Evolutionary conservation across 2,888 invertebrate genomes (phyloP).

Genomic region (Lasioglossum figueresi): DNA sequence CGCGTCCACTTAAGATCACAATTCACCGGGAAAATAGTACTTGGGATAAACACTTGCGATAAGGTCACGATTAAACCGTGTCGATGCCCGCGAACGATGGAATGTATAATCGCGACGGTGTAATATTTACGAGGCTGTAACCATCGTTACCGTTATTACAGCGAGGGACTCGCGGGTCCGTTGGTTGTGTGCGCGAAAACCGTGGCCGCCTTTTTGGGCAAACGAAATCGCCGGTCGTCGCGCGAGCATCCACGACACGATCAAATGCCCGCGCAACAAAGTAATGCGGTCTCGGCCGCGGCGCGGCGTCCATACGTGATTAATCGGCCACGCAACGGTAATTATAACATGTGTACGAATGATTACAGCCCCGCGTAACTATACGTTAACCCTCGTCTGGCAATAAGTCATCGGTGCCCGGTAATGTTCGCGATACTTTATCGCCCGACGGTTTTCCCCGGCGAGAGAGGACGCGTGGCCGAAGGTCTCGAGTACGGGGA

Average conservation of each 20-base stretch:
- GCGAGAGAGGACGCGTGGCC: conserved; percentile 60
- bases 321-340: conserved; percentile 66
- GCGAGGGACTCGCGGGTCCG: not conserved
- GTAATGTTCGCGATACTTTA: conserved; percentile 65
- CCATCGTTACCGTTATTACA: conserved; percentile 39
- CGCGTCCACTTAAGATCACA: conserved; percentile 9
- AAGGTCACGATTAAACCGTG: conserved; percentile 35
- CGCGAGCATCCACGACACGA: conserved; percentile 23
- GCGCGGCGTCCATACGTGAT: conserved; percentile 50
- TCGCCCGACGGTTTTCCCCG: conserved; percentile 55
- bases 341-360: conserved; percentile 71
- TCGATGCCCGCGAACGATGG: conserved; percentile 21
- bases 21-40: conserved; percentile 11
- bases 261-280: conserved; percentile 33
- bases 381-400: conserved; percentile 61
- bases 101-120: conserved; percentile 20
- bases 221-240: conserved; percentile 40
- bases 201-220: conserved; percentile 28
- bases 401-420: conserved; percentile 67
- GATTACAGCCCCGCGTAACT: conserved; percentile 68
- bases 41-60: conserved; percentile 12
- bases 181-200: not conserved
- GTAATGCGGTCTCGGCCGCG: conserved; percentile 16
- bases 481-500: conserved; percentile 47
- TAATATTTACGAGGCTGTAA: conserved; percentile 34